Evolutionary conservation across 2,888 invertebrate species (phyloP).

Genomic region (Allacma fusca): DNA sequence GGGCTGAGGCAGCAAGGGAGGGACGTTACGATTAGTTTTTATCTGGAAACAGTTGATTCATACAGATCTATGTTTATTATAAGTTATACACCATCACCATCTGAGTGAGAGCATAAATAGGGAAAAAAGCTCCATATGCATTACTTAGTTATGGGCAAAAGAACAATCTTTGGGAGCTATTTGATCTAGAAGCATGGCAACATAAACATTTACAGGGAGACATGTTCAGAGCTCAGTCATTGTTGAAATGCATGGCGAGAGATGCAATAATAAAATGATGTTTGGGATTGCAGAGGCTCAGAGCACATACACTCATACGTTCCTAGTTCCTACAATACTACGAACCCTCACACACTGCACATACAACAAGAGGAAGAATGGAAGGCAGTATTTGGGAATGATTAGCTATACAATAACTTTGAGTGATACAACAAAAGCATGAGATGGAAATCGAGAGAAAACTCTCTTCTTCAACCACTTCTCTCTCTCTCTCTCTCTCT

Average conservation of each 20-base stretch:
- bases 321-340: background rate
- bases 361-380: constrained; percentile 16
- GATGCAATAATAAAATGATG: constrained; percentile 45
- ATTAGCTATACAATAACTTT: constrained; percentile 42
- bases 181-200: constrained; percentile 38
- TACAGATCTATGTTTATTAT: constrained; percentile 42
- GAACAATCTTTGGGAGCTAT: constrained; percentile 40
- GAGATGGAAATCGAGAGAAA: constrained; percentile 41
- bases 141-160: constrained; percentile 43
- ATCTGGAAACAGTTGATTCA: constrained; percentile 42
- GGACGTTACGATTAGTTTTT: constrained; percentile 31
- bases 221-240: constrained; percentile 35
- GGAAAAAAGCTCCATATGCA: constrained; percentile 30
- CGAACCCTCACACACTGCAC: background rate
- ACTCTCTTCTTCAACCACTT: background rate
- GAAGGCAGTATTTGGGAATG: constrained; percentile 43
- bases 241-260: constrained; percentile 45
- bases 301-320: constrained; percentile 6
- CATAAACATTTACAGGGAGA: constrained; percentile 37
- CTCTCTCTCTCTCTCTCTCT: background rate
- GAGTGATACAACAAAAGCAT: constrained; percentile 43
- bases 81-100: constrained; percentile 31
- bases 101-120: constrained; percentile 34
- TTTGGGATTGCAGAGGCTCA: constrained; percentile 45
- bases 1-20: background rate